Evolutionary conservation across 2,797 vertebrate genomes (phyloP).

Genomic region (Capromys pilorides): DNA sequence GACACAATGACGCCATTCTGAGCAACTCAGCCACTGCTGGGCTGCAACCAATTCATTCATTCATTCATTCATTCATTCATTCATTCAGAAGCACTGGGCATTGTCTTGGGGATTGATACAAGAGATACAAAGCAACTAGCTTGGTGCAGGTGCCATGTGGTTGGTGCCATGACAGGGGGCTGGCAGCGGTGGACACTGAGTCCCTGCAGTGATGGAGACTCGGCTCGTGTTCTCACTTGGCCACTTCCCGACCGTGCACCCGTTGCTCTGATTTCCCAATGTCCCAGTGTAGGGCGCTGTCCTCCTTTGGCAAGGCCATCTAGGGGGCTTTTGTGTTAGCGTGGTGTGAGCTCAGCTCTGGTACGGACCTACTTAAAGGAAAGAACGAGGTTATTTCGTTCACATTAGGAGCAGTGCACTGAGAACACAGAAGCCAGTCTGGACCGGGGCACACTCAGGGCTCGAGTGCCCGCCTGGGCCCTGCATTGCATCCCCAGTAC

Average conservation of each 20-base stretch:
- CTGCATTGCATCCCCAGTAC: not conserved
- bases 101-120: not conserved
- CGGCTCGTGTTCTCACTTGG: not conserved
- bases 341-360: not conserved
- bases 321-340: not conserved
- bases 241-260: not conserved
- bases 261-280: not conserved
- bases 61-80: not conserved
- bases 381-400: not conserved
- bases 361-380: not conserved
- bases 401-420: not conserved
- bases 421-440: not conserved
- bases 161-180: not conserved
- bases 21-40: not conserved
- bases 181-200: not conserved
- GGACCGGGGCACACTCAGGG: not conserved
- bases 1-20: not conserved
- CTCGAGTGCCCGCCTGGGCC: no score
- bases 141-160: no score
- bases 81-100: not conserved
- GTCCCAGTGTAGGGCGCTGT: not conserved
- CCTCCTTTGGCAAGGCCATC: not conserved
- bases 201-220: not conserved
- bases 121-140: not conserved
- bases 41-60: not conserved